Evolutionary conservation across 2,113 vertebrate genomes (phyloP), one percentile per base, ranked within the genome.

Genomic region (Tretioscincus oriximinensis): DNA sequence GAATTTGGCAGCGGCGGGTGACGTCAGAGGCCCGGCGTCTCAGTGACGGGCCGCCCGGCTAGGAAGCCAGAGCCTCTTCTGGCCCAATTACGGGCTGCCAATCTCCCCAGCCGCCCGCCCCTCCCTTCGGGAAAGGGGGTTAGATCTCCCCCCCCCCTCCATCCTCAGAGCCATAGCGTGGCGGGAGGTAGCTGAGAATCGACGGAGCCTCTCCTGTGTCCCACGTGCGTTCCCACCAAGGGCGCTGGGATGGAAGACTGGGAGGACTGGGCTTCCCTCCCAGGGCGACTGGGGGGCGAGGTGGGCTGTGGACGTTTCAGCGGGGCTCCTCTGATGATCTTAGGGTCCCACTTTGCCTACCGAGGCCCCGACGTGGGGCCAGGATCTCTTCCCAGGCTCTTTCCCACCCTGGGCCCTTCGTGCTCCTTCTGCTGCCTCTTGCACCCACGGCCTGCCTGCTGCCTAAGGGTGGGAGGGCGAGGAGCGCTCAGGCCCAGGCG

Each of bases 1-100:
- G 93, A 94, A 94, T 93, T 90, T 92, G 90, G 91, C 84, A 89
- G 89, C 88, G 91, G 92, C 92, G 93, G 88, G 90, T 97, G 96
- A 98, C 96, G 96, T 98, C 96, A 97, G 93, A 92, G 90, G 31
- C 88, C 92, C 95, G 96, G 97, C 97, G 97, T 97, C 97, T 92
- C 90, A 91, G 95, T 96, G 96, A 96, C 96, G 96, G 95, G 92
- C 92, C 88, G 84, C 92, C 87, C n/a, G 87, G 84, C 93, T 91
- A 73, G 84, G 85, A 83, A 91, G 89, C 89, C 93, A 91, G 88
- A 84, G 80, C 88, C 88, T 94, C 90, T 91, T 77, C 82, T 92
- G 94, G 93, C 92, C 92, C 94, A 95, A 95, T 97, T 95, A 95
- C 93, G 88, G 91, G 89, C 92, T 94, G 95, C 93, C 95, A 95